Evolutionary conservation across 2,888 invertebrate genomes (phyloP), one percentile per base, ranked within the genome.

Genomic region (Drosophila cracens): DNA sequence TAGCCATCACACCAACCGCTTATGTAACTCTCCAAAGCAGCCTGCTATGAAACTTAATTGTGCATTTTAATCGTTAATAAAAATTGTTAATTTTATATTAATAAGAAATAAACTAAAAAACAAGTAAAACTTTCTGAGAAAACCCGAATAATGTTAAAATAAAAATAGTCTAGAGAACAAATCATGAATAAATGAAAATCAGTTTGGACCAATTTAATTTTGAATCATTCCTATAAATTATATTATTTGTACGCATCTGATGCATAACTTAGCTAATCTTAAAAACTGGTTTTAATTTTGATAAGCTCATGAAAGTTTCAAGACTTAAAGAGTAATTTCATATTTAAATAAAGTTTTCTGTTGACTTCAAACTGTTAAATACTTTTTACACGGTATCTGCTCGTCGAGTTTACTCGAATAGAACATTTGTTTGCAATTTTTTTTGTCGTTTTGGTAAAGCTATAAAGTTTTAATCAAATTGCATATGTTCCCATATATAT

Each of bases 381-480:
- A 7, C 46, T 4, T 13, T 13, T 2, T 25, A 33, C 5, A n/a
- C n/a, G 13, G 25, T 33, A 21, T 16, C 18, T 40, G 7, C 1
- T 3, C 4, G 4, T 2, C 31, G 2, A 27, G 10, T 21, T 4
- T 0, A 16, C 13, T 8, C 21, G 4, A 18, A 16, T 46, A 6
- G 1, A 11, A n/a, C 7, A 11, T 13, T 18, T 10, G 5, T 64
- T 29, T 34, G 1, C 21, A 2, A 18, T 4, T 51, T 38, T 46
- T 53, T 43, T 46, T 60, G 70, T 51, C 38, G 46, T 38, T 49
- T 49, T 38, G 27, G 2, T 25, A 13, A 27, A n/a, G 21, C 33
- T 16, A 34, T 38, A 59, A 68, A 61, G 34, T 73, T 65, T 68
- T 67, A 64, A 68, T 84, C 83, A 85, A 87, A 85, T 76, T 78